phyloP scores from a whole-genome alignment of 2,888 invertebrate species.

The Tiliacea citrago region DNA sequence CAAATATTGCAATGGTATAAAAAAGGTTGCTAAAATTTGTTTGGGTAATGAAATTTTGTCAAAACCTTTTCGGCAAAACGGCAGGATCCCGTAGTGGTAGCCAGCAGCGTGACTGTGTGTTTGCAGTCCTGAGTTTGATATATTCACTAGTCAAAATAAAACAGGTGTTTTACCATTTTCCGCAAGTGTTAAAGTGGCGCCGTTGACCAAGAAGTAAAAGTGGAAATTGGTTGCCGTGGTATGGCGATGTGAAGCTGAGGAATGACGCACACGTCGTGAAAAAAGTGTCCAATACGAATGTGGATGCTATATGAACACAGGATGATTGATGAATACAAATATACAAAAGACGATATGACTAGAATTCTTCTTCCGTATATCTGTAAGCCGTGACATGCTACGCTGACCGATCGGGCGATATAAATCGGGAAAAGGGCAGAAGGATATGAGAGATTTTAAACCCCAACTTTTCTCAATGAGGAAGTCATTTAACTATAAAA shows the following conservation, averaged over 20 bases:
- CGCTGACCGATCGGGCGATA: background rate
- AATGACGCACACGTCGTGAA: background rate
- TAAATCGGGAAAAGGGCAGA: background rate
- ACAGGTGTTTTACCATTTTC: background rate
- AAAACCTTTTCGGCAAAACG: too few relatives aligned
- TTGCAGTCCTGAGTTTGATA: background rate
- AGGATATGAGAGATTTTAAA: background rate
- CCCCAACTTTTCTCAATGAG: conserved; percentile 1
- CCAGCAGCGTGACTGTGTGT: background rate
- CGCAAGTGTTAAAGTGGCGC: background rate
- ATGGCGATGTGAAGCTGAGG: background rate
- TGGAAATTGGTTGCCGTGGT: background rate
- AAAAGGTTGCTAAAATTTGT: too few relatives aligned
- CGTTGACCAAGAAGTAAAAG: background rate
- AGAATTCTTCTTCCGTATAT: background rate
- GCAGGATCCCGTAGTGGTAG: too few relatives aligned
- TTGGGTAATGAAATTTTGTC: too few relatives aligned
- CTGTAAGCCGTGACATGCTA: background rate
- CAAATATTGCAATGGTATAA: too few relatives aligned
- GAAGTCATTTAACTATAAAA: conserved; percentile 2
- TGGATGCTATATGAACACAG: background rate
- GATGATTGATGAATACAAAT: background rate
- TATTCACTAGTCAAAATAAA: background rate
- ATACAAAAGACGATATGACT: background rate
- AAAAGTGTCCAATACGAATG: background rate